These are phyloP conservation scores for Myanophis thanlyinensis DNA, from an alignment of 2,113 vertebrate genomes.

Conservation along the genomic window DNA sequence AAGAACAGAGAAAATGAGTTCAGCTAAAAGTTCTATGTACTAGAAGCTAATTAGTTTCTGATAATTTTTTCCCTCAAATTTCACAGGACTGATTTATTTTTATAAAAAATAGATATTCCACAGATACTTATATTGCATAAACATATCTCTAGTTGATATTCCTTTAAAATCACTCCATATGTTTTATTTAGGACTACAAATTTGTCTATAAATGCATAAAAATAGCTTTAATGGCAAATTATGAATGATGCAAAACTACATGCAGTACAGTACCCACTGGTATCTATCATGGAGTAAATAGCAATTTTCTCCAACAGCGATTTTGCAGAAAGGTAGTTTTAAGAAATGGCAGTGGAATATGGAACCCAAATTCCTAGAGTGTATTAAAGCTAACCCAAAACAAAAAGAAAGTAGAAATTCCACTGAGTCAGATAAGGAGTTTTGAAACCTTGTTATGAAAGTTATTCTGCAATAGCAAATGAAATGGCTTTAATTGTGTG, in stretches of 20 bases:
- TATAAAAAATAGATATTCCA: conserved; percentile 51
- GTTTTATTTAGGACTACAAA: conserved; percentile 48
- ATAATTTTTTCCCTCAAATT: neutral
- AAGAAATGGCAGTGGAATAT: neutral
- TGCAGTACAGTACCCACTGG: neutral
- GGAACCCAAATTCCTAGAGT: conserved; percentile 7
- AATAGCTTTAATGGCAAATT: conserved; percentile 49
- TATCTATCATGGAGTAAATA: neutral
- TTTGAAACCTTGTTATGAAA: conserved; percentile 1
- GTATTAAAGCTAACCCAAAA: neutral
- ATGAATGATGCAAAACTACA: neutral
- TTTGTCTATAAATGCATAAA: conserved; percentile 61
- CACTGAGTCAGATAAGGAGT: conserved; percentile 1
- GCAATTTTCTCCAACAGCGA: neutral
- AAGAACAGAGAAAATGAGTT: conserved; percentile 49
- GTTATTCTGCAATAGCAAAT: neutral
- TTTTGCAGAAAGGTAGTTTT: neutral
- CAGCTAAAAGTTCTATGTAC: conserved; percentile 47
- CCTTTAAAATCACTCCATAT: conserved; percentile 43
- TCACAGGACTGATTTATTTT: neutral
- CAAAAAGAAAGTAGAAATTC: neutral
- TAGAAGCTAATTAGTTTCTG: conserved; percentile 15
- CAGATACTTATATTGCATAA: conserved; percentile 26
- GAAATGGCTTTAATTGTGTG: neutral
- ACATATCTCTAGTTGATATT: conserved; percentile 37